Percentiles rank a stretch among this genome's conserved stretches.
Evolutionary conservation across 2,113 vertebrate species (phyloP).

Genomic region (Leptodactylus fuscus): DNA sequence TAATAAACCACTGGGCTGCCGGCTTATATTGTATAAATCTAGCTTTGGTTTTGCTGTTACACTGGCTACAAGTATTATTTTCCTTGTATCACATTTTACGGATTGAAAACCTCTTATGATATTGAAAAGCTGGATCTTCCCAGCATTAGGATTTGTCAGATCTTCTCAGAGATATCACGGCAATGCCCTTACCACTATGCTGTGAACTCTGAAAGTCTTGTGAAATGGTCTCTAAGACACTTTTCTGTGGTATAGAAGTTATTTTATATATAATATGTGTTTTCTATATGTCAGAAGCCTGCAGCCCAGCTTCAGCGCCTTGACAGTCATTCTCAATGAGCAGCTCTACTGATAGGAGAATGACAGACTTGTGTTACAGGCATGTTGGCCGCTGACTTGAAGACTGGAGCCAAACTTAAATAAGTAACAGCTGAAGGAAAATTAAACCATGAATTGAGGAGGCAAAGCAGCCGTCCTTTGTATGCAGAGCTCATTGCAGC

Average conservation of each 20-base stretch:
- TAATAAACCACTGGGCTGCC: not conserved
- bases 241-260: not conserved
- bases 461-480: constrained; percentile 13
- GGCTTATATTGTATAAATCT: not conserved
- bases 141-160: not conserved
- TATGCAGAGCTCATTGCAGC: constrained; percentile 9
- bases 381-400: constrained; percentile 44
- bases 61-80: not conserved
- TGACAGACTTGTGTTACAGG: constrained; percentile 54
- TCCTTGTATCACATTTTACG: not conserved
- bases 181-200: not conserved
- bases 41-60: not conserved
- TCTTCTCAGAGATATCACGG: not conserved
- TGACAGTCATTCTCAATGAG: constrained; percentile 36
- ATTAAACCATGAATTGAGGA: constrained; percentile 52
- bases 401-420: constrained; percentile 51
- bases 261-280: not conserved
- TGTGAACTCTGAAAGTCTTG: no score
- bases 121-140: not conserved
- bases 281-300: constrained; percentile 17
- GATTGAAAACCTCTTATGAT: not conserved
- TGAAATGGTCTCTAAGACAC: not conserved
- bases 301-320: not conserved
- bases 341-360: constrained; percentile 34
- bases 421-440: constrained; percentile 54